Evolutionary conservation across 2,113 vertebrate species (phyloP), one percentile per base, ranked within the genome.

Genomic region (Pseudopodoces humilis): DNA sequence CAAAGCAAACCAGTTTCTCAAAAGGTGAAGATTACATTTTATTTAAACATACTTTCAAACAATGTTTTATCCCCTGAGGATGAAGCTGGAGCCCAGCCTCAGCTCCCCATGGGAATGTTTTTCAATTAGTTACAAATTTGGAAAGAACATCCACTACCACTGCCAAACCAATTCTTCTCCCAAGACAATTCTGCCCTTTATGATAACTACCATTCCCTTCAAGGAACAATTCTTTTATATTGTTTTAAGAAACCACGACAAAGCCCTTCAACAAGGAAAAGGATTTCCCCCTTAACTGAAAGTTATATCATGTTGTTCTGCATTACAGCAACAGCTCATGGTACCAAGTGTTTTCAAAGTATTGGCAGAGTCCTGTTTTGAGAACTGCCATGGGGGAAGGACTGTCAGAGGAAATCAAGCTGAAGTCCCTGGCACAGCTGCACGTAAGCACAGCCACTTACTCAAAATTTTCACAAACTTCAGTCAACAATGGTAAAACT

Each of bases 151-250:
- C 50, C 59, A 37, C 43, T 59, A 35, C 62, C 43, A 91, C 23
- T 94, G 93, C 91, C 89, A 95, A 92, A 83, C n/a, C 79, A 90
- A 62, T 91, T 91, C 53, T 69, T 92, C 37, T 80, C 90, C 67
- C 50, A 44, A 67, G 78, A 82, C 85, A 90, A 90, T 93, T 83
- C 67, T 83, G 84, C 75, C 82, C 84, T 85, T 92, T 85, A 55
- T 65, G 81, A 86, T 13, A 91, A 59, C 50, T 25, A 49, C 75
- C 53, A 62, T 94, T 95, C 84, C 70, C 75, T 65, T 65, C 41
- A 62, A 85, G 50, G 37, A 93, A 85, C 46, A 77, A 72, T 46
- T 77, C 33, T 35, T 83, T 94, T 25, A 69, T 37, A 90, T 89
- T 94, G 89, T 94, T 96, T 74, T 63, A 89, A 91, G 55, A 90